Evolutionary conservation across 1,140 invertebrate genomes (phyloP), one percentile per base, ranked within the genome.

Genomic region (Ericerus pela): DNA sequence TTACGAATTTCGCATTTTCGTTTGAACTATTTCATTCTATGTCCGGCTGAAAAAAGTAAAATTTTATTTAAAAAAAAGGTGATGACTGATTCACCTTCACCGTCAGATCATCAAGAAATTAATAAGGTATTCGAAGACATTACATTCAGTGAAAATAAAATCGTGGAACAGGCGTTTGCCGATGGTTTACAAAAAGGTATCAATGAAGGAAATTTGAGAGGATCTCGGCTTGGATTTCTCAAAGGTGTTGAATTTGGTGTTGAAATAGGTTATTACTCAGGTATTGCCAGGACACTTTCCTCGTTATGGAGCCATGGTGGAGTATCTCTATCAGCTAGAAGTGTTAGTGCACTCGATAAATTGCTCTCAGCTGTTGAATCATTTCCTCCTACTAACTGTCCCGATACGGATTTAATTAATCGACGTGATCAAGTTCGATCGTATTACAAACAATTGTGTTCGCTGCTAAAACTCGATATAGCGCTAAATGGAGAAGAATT

Each of bases 241-340:
- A 64, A 65, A 58, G 69, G 69, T 6, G 54, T 53, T 12, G 66
- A 69, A 53, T 55, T 70, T 30, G 68, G 69, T 31, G 55, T 62
- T 18, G 68, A 70, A 60, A 59, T 69, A 27, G 65, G 68, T 27
- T 69, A 62, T 54, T 70, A 65, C 58, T 47, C 57, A 38, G 67
- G 59, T 1, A 51, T 55, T 36, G 55, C 56, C 52, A 22, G 54
- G 26, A 58, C 38, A 11, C 33, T 55, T 12, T 8, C 55, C 1
- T 31, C 37, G 30, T 54, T 60, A 52, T 27, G 54, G 10, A 2
- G 52, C 2, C 38, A 47, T 24, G 29, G 56, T 14, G 41, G 26
- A 41, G 41, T 55, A 26, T 22, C 30, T 43, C 51, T 60, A 28
- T 53, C 57, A 47, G 59, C 56, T 27, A 66, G 60, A 60, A 54